These are phyloP conservation scores for Poeciliopsis gracilis DNA, from an alignment of 2,797 vertebrate genomes.

Conservation along the genomic window DNA sequence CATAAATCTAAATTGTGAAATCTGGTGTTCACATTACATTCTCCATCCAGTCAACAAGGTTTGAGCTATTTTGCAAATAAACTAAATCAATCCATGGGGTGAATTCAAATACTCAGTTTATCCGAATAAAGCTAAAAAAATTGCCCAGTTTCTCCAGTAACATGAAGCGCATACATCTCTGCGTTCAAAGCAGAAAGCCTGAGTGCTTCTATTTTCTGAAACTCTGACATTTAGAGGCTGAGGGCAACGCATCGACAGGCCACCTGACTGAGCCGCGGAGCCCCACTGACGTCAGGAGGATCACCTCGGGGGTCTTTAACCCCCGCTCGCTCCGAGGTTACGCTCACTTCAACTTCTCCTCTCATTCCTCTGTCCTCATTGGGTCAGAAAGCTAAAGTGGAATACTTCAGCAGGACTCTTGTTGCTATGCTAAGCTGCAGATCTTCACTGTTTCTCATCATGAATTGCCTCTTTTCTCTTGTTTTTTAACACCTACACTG, in stretches of 20 bases:
- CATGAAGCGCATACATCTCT: neutral
- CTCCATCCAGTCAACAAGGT: neutral
- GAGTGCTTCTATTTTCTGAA: slow-evolving; percentile 25
- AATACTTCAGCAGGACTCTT: neutral
- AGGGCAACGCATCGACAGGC: slow-evolving; percentile 50
- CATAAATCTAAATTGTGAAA: neutral
- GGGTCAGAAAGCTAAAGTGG: slow-evolving; percentile 4
- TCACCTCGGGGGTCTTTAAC: slow-evolving; percentile 58
- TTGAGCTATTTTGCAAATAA: neutral
- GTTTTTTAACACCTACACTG: neutral
- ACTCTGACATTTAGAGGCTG: slow-evolving; percentile 65
- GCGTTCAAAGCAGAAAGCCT: slow-evolving; percentile 3
- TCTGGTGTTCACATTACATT: neutral
- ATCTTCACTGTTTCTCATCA: slow-evolving; percentile 13
- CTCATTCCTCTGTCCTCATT: neutral
- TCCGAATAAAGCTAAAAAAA: neutral
- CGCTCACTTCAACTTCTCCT: slow-evolving; percentile 11
- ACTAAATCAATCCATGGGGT: no score
- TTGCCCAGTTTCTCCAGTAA: neutral
- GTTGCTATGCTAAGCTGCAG: neutral
- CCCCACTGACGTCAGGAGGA: slow-evolving; percentile 67
- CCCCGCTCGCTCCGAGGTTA: slow-evolving; percentile 16
- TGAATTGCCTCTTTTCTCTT: slow-evolving; percentile 14
- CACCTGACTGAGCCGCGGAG: slow-evolving; percentile 63
- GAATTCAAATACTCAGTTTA: neutral